A percentile compares a stretch with the other conserved stretches of the same genome.
Conservation (phyloP, 1,140 invertebrate genomes). For the Probaryconus sp. region DNA sequence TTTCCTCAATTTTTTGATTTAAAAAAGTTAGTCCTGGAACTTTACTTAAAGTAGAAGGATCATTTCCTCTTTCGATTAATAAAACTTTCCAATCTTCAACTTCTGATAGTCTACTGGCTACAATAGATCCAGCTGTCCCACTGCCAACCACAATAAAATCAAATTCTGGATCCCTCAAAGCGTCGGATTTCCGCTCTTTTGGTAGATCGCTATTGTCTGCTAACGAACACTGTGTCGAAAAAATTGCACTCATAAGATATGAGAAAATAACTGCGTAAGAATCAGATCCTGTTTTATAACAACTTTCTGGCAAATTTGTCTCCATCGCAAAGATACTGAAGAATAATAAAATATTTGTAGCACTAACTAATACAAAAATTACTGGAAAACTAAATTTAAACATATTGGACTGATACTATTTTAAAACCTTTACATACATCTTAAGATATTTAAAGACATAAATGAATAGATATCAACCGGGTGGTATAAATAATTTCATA, state of each 20-base stretch:
- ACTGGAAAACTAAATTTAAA: too few species aligned
- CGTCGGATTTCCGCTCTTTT: constrained; percentile 76
- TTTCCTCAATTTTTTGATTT: constrained; percentile 78
- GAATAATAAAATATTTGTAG: too few species aligned
- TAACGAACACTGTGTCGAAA: constrained; percentile 79
- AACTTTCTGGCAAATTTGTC: constrained; percentile 62
- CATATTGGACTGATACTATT: too few species aligned
- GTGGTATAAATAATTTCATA: too few species aligned
- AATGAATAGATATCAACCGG: too few species aligned
- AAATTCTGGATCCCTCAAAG: constrained; percentile 74
- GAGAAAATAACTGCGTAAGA: constrained; percentile 58
- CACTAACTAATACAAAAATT: too few species aligned
- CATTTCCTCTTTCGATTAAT: constrained; percentile 80
- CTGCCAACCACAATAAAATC: constrained; percentile 81
- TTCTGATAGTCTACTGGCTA: constrained; percentile 81
- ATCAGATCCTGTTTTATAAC: constrained; percentile 46
- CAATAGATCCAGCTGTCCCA: constrained; percentile 83
- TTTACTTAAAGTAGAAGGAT: constrained; percentile 72
- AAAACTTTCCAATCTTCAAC: constrained; percentile 78
- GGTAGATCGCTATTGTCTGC: constrained; percentile 67
- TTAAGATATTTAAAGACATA: too few species aligned
- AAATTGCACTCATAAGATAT: constrained; percentile 77
- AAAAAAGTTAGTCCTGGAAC: constrained; percentile 79
- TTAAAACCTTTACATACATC: too few species aligned
- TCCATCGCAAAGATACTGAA: constrained; percentile 64